These are phyloP conservation scores for Conus betulinus DNA, from an alignment of 1,140 invertebrate species.

Conservation along the genomic window DNA sequence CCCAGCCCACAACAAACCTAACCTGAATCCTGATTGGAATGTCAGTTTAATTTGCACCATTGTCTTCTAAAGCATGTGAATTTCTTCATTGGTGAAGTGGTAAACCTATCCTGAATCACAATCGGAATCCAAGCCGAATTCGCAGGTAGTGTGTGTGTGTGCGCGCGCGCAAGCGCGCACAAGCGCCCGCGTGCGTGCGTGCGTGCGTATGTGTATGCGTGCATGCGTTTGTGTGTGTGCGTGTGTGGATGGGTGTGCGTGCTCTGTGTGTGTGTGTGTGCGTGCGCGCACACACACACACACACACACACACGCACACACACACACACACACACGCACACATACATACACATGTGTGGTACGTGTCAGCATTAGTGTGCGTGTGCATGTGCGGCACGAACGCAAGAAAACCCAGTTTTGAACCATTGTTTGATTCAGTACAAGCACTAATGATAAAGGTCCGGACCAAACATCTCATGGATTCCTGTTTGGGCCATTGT, in stretches of 20 bases:
- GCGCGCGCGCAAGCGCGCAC: background rate
- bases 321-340: too few relatives aligned
- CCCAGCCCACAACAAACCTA: too few relatives aligned
- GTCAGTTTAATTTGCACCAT: background rate
- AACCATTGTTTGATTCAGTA: too few relatives aligned
- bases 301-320: too few relatives aligned
- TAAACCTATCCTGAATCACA: background rate
- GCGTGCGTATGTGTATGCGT: background rate
- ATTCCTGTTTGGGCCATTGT: too few relatives aligned
- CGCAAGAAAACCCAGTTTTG: too few relatives aligned
- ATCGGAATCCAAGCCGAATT: too few relatives aligned
- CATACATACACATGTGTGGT: background rate
- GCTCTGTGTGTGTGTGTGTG: constrained; percentile 1
- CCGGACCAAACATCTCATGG: too few relatives aligned
- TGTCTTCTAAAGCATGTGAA: background rate
- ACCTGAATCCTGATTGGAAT: too few relatives aligned
- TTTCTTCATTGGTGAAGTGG: background rate
- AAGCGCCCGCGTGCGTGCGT: background rate
- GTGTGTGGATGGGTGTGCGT: background rate
- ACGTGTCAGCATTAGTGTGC: background rate
- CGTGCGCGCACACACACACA: background rate
- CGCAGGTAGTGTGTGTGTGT: background rate
- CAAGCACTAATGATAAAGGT: too few relatives aligned
- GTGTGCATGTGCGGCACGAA: too few relatives aligned
- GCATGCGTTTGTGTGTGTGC: background rate